A percentile compares a stretch with the other conserved stretches of the same genome.
phyloP scores from a whole-genome alignment of 2,797 vertebrate genomes.

The Sebastes variabilis region DNA sequence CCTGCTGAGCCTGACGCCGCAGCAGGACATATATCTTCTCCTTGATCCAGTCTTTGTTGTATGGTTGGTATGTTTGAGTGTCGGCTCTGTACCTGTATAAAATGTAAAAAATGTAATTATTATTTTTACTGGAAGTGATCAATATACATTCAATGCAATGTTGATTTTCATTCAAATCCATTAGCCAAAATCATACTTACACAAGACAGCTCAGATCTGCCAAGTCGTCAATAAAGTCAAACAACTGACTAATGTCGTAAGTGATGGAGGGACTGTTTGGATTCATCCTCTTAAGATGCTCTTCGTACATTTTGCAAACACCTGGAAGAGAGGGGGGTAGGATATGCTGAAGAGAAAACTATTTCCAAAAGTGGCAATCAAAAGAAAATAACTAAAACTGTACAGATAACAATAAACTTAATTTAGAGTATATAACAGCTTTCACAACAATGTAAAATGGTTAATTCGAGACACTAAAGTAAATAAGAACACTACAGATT shows the following conservation, averaged over 20 bases:
- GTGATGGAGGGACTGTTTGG: constrained; percentile 99
- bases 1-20: constrained; percentile 96
- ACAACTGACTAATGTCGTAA: constrained; percentile 98
- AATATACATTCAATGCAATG: background rate
- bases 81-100: constrained; percentile 92
- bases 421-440: background rate
- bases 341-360: background rate
- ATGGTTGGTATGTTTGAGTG: constrained; percentile 98
- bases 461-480: background rate
- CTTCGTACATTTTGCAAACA: constrained; percentile 99
- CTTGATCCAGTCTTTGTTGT: constrained; percentile 99
- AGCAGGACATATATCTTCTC: constrained; percentile 98
- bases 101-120: constrained; percentile 1
- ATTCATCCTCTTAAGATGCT: constrained; percentile 99
- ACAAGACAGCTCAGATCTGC: constrained; percentile 99
- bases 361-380: background rate
- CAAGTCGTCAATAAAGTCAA: constrained; percentile 98
- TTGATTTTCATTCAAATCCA: background rate
- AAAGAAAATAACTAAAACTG: background rate
- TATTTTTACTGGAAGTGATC: background rate
- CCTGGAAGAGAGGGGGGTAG: constrained; percentile 76
- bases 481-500: background rate
- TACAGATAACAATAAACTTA: background rate
- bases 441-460: background rate
- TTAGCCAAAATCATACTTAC: constrained; percentile 84